phyloP scores from a whole-genome alignment of 2,797 vertebrate species.

The Gobio occitaniae region DNA sequence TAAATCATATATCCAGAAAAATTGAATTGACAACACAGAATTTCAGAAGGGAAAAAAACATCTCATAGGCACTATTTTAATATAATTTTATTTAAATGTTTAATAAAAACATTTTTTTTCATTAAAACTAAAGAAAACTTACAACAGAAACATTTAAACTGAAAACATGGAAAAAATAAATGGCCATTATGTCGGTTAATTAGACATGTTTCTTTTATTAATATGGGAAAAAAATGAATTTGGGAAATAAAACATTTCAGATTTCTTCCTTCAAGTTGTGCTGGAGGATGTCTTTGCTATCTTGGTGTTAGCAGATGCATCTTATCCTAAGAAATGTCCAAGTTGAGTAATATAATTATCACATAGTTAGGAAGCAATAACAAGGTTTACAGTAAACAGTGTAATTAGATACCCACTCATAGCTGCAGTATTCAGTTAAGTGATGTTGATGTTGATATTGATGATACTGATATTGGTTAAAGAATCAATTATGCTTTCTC shows the following conservation, averaged over 20 bases:
- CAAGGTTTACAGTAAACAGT: neutral
- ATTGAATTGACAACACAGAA: too few relatives aligned
- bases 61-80: neutral
- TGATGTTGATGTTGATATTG: conserved; percentile 2
- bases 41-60: neutral
- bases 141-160: neutral
- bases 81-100: too few relatives aligned
- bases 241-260: too few relatives aligned
- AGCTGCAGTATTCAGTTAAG: neutral
- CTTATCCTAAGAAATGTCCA: neutral
- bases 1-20: neutral
- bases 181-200: too few relatives aligned
- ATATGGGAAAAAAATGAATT: too few relatives aligned
- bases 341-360: conserved; percentile 5
- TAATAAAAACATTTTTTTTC: too few relatives aligned
- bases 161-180: neutral
- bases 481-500: neutral
- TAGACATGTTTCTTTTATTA: too few relatives aligned
- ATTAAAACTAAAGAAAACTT: neutral
- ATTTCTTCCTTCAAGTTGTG: neutral
- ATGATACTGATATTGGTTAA: neutral
- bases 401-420: neutral
- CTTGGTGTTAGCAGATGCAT: neutral
- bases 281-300: neutral
- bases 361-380: neutral